phyloP scores from a whole-genome alignment of 53 echinoderm and acorn worm species.

The Holothuria scabra region DNA sequence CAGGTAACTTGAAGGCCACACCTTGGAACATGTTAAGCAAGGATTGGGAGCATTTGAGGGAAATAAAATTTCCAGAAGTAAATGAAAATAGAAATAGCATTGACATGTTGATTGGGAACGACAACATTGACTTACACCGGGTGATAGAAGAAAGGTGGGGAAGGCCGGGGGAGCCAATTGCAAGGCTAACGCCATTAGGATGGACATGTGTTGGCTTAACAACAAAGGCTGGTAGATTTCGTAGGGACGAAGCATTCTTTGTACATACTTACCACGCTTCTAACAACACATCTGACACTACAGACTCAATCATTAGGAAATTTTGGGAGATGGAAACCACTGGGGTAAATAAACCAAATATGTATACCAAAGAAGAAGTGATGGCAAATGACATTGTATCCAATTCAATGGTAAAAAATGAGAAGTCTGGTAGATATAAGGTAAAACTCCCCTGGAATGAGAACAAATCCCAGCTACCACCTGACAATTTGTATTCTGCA shows the following conservation, averaged over 20 bases:
- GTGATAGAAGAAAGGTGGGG: constrained; percentile 12
- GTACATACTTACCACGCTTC: constrained; percentile 7
- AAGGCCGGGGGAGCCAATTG: constrained; percentile 12
- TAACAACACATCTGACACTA: neutral
- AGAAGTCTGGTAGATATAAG: neutral
- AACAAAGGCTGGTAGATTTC: neutral
- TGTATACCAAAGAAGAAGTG: constrained; percentile 18
- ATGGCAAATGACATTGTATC: constrained; percentile 2
- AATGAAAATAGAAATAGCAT: constrained; percentile 23
- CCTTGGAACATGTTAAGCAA: neutral
- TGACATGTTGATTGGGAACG: constrained; percentile 36
- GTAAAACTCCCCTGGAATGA: constrained; percentile 41
- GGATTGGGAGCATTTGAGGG: constrained; percentile 14
- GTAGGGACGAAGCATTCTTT: neutral
- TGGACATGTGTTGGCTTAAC: constrained; percentile 27
- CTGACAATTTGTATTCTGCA: neutral
- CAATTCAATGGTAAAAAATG: neutral
- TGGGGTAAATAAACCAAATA: neutral
- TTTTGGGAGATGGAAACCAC: constrained; percentile 38
- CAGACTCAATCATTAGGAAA: neutral
- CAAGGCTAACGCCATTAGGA: constrained; percentile 3
- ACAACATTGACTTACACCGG: constrained; percentile 34
- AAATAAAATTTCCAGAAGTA: constrained; percentile 11
- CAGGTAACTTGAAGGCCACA: constrained; percentile 4
- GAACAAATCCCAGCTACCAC: neutral